phyloP scores from a whole-genome alignment of 2,888 invertebrate genomes.

The Sceliomorpha sp. region DNA sequence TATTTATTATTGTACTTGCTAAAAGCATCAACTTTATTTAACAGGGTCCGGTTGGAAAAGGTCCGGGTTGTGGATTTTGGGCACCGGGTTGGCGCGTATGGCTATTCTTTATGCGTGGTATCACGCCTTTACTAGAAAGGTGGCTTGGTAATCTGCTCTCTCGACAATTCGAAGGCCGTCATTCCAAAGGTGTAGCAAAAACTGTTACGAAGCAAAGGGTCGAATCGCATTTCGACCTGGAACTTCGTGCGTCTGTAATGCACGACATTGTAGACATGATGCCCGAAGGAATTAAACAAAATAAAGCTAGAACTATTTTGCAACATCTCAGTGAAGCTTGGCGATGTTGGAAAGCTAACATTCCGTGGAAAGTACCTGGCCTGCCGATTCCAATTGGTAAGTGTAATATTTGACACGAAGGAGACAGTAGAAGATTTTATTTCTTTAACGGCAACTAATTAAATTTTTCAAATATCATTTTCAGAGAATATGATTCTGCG shows the following conservation, averaged over 20 bases:
- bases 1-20: too few species aligned
- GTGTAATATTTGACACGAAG: too few species aligned
- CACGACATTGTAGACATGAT: conserved; percentile 99
- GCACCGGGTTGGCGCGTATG: conserved; percentile 99
- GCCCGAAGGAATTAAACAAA: conserved; percentile 99
- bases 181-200: conserved; percentile 99
- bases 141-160: conserved; percentile 99
- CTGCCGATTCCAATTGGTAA: conserved; percentile 94
- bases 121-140: conserved; percentile 97
- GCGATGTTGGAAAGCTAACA: conserved; percentile 99
- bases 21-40: too few species aligned
- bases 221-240: conserved; percentile 99
- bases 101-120: conserved; percentile 99
- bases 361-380: conserved; percentile 99
- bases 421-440: too few species aligned
- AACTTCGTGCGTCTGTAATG: conserved; percentile 97
- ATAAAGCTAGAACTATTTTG: conserved; percentile 98
- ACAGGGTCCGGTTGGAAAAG: conserved; percentile 98
- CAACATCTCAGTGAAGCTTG: conserved; percentile 99
- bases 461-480: too few species aligned
- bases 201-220: conserved; percentile 99
- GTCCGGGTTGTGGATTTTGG: conserved; percentile 99
- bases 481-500: conserved; percentile 99
- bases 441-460: too few species aligned
- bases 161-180: conserved; percentile 99